phyloP scores from a whole-genome alignment of 2,888 invertebrate species.

The Acholoe squamosa region DNA sequence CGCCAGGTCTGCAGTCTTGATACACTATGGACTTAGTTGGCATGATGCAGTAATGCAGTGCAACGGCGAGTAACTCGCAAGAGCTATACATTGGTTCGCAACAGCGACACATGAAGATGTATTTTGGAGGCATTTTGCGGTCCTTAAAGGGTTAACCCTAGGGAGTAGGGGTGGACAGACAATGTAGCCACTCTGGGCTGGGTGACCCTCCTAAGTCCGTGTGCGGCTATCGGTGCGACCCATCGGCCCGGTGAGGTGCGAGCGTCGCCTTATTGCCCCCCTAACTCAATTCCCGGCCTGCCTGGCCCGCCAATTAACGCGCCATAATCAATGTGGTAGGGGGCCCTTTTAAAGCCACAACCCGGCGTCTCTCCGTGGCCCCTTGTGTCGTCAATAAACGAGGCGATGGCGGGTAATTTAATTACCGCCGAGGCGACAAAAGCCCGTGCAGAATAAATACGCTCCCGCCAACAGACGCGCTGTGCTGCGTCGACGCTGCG shows the following conservation, averaged over 20 bases:
- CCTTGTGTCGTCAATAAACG: constrained; percentile 50
- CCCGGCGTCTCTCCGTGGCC: constrained; percentile 25
- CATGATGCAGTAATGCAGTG: too few relatives aligned
- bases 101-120: too few relatives aligned
- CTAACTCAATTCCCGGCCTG: constrained; percentile 51
- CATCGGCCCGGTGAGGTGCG: constrained; percentile 25
- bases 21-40: too few relatives aligned
- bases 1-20: too few relatives aligned
- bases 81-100: too few relatives aligned
- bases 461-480: constrained; percentile 3
- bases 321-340: constrained; percentile 52
- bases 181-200: not conserved
- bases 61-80: too few relatives aligned
- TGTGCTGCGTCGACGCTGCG: not conserved
- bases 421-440: constrained; percentile 36
- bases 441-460: constrained; percentile 35
- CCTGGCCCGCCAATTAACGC: constrained; percentile 31
- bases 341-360: constrained; percentile 19
- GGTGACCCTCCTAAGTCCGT: too few relatives aligned
- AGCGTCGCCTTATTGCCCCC: constrained; percentile 32
- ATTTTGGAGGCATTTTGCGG: too few relatives aligned
- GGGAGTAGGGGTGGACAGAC: not conserved
- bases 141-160: too few relatives aligned
- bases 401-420: constrained; percentile 47
- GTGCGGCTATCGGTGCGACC: constrained; percentile 26